Evolutionary conservation across 2,888 invertebrate species (phyloP).

Genomic region (Disparrhopalites patrizii): DNA sequence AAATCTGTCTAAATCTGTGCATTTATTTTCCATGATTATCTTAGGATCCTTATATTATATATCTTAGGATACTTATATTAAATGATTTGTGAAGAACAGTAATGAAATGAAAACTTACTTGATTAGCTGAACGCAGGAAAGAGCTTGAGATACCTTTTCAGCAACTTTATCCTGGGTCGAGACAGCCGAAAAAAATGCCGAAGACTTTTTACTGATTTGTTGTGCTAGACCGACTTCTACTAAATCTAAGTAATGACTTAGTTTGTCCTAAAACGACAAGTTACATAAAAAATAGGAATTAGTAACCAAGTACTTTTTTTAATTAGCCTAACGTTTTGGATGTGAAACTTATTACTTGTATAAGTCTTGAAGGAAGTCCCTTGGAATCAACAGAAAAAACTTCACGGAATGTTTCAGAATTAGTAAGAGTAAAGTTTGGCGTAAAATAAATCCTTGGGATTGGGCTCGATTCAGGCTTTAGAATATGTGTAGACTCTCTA

Average conservation of each 20-base stretch:
- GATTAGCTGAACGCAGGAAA: conserved; percentile 63
- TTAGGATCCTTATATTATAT: not conserved
- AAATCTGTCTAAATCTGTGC: too few relatives aligned
- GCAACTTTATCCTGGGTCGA: conserved; percentile 95
- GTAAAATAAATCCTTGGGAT: conserved; percentile 83
- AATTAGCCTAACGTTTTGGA: too few relatives aligned
- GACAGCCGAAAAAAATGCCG: conserved; percentile 97
- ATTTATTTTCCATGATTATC: too few relatives aligned
- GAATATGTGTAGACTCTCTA: conserved; percentile 38
- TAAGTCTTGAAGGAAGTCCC: conserved; percentile 44
- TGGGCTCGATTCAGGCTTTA: conserved; percentile 53
- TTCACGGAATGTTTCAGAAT: conserved; percentile 73
- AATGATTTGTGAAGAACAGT: not conserved
- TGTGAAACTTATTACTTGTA: too few relatives aligned
- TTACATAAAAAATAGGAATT: conserved; percentile 11
- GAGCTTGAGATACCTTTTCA: conserved; percentile 84
- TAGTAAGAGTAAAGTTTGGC: conserved; percentile 71
- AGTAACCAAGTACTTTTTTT: not conserved
- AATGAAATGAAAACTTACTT: conserved; percentile 36
- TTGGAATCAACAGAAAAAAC: conserved; percentile 69
- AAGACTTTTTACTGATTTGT: conserved; percentile 89
- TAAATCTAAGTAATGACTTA: conserved; percentile 90
- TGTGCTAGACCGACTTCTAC: conserved; percentile 90
- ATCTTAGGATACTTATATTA: not conserved
- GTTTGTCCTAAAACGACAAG: conserved; percentile 51